Conservation (phyloP, 2,888 invertebrate species). For the Timema podura region DNA sequence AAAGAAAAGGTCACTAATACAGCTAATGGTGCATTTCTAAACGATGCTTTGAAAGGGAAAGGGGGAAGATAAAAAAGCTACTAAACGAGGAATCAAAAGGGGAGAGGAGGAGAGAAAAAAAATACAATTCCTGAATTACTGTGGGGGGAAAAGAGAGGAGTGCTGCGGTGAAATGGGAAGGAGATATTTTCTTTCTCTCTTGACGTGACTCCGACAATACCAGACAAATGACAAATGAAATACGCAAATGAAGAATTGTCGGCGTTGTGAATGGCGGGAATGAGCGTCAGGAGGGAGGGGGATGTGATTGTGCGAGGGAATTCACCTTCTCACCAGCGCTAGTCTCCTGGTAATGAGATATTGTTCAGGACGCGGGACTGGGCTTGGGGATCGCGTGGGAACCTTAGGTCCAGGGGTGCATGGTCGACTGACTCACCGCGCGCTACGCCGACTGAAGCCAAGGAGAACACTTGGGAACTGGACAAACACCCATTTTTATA, state of each 20-base stretch:
- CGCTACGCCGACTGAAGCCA: too few relatives aligned
- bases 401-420: not conserved
- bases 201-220: constrained; percentile 43
- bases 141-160: constrained; percentile 18
- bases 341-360: constrained; percentile 29
- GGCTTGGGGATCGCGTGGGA: constrained; percentile 21
- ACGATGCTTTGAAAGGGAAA: constrained; percentile 6
- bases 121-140: constrained; percentile 32
- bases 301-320: constrained; percentile 9
- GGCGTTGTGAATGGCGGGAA: constrained; percentile 46
- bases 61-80: constrained; percentile 24
- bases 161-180: constrained; percentile 1
- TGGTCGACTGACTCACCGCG: too few relatives aligned
- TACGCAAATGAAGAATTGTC: constrained; percentile 55
- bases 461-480: too few relatives aligned
- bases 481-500: too few relatives aligned
- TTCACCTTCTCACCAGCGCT: constrained; percentile 13
- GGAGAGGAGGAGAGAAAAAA: constrained; percentile 20
- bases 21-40: constrained; percentile 32
- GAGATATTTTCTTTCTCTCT: not conserved
- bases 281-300: constrained; percentile 31
- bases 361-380: constrained; percentile 22
- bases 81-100: constrained; percentile 26
- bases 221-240: constrained; percentile 52
- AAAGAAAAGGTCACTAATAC: constrained; percentile 26